phyloP scores from a whole-genome alignment of 2,888 invertebrate genomes.

The Coenonympha arcania region DNA sequence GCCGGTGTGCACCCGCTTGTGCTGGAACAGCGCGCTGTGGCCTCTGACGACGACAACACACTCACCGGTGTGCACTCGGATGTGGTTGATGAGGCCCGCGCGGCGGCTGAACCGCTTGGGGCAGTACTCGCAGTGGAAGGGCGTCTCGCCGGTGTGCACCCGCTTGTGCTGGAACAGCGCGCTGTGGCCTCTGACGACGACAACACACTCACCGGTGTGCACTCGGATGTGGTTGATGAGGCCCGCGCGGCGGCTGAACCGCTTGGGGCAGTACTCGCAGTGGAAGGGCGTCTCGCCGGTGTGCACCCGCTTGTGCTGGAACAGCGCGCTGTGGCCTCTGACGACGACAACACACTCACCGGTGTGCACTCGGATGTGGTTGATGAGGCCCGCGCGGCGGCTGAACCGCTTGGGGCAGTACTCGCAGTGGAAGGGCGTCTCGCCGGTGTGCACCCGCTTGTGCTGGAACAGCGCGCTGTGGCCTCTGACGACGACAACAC shows the following conservation, averaged over 20 bases:
- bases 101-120: constrained; percentile 59
- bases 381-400: constrained; percentile 55
- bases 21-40: constrained; percentile 64
- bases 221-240: constrained; percentile 61
- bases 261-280: constrained; percentile 64
- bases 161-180: constrained; percentile 62
- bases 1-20: constrained; percentile 54
- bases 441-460: constrained; percentile 54
- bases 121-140: constrained; percentile 66
- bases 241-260: constrained; percentile 55
- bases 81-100: constrained; percentile 60
- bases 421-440: constrained; percentile 64
- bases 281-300: constrained; percentile 62
- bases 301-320: constrained; percentile 59
- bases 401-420: constrained; percentile 64
- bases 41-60: constrained; percentile 41
- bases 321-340: constrained; percentile 66
- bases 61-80: constrained; percentile 59
- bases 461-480: constrained; percentile 66
- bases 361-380: constrained; percentile 62
- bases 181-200: constrained; percentile 55
- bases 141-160: constrained; percentile 57
- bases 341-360: constrained; percentile 36
- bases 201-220: constrained; percentile 48
- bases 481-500: constrained; percentile 41